phyloP scores from a whole-genome alignment of 2,888 invertebrate species.

The Acleris sparsana region DNA sequence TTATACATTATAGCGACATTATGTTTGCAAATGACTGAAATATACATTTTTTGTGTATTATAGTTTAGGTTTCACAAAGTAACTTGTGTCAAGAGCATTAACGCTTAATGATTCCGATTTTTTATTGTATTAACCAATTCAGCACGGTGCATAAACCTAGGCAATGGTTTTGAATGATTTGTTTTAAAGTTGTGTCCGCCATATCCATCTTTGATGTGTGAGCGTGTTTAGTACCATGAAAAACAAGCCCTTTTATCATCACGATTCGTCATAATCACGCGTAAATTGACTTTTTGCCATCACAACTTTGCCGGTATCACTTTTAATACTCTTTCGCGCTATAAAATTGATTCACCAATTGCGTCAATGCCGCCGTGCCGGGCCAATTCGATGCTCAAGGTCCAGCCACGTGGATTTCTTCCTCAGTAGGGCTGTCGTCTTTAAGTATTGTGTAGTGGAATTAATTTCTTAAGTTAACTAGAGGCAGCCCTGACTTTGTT shows the following conservation, averaged over 20 bases:
- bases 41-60: too few relatives aligned
- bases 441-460: not conserved
- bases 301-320: not conserved
- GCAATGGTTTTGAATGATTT: too few relatives aligned
- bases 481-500: too few relatives aligned
- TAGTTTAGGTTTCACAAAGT: too few relatives aligned
- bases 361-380: slow-evolving; percentile 34
- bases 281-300: slow-evolving; percentile 5
- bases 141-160: too few relatives aligned
- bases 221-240: not conserved
- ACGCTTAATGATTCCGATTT: too few relatives aligned
- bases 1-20: too few relatives aligned
- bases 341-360: slow-evolving; percentile 37
- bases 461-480: too few relatives aligned
- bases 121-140: too few relatives aligned
- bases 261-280: not conserved
- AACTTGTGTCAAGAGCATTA: too few relatives aligned
- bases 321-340: slow-evolving; percentile 24
- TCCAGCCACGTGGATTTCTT: slow-evolving; percentile 22
- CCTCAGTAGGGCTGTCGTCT: slow-evolving; percentile 12
- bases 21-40: too few relatives aligned
- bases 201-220: not conserved
- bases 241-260: not conserved
- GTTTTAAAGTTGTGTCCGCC: too few relatives aligned
- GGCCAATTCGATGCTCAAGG: slow-evolving; percentile 29